phyloP scores from a whole-genome alignment of 2,113 vertebrate species.

The Rhea pennata region DNA sequence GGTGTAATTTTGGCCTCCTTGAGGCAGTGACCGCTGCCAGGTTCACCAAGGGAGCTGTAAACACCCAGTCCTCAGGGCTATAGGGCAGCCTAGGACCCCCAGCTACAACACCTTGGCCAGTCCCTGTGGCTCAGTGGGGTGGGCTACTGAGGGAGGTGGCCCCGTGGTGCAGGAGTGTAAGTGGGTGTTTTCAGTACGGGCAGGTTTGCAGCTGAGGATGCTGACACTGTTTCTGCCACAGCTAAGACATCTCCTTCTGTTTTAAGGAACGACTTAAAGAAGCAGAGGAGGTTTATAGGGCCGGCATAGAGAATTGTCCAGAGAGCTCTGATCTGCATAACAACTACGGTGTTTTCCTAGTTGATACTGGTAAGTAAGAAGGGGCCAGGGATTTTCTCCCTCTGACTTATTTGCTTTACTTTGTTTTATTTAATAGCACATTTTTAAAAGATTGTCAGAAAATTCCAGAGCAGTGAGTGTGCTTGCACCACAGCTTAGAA shows the following conservation, averaged over 20 bases:
- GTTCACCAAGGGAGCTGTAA: background rate
- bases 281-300: constrained; percentile 88
- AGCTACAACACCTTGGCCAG: no score
- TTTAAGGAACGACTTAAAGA: constrained; percentile 86
- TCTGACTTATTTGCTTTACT: background rate
- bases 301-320: constrained; percentile 91
- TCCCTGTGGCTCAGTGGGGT: background rate
- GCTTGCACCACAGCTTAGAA: background rate
- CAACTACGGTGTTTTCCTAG: constrained; percentile 95
- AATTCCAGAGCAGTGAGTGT: background rate
- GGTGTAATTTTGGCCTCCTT: background rate
- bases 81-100: no score
- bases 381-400: background rate
- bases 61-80: no score
- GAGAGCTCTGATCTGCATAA: constrained; percentile 96
- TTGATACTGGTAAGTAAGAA: constrained; percentile 87
- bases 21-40: background rate
- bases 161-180: background rate
- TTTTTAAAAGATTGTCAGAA: background rate
- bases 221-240: background rate
- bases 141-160: background rate
- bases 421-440: background rate
- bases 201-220: background rate
- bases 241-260: constrained; percentile 23
- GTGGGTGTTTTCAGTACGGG: background rate